phyloP scores from a whole-genome alignment of 2,113 vertebrate genomes.

The Alligator mississippiensis region DNA sequence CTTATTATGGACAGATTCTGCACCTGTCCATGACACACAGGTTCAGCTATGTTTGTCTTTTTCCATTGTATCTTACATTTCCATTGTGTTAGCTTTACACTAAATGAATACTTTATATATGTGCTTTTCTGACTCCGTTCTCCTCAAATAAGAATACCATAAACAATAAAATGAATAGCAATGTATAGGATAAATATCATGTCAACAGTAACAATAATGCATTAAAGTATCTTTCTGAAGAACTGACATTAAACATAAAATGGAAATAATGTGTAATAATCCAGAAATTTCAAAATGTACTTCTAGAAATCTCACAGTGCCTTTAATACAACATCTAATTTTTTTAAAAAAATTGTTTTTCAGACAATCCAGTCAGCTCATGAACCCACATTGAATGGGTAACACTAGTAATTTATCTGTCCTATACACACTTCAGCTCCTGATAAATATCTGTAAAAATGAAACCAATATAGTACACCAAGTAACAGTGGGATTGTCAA shows the following conservation, averaged over 20 bases:
- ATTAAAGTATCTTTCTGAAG: not conserved
- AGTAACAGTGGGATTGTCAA: conserved; percentile 10
- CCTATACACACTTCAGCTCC: conserved; percentile 19
- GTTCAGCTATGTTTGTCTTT: not conserved
- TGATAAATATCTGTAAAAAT: conserved; percentile 27
- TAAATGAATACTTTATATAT: not conserved
- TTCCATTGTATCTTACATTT: not conserved
- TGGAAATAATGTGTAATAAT: not conserved
- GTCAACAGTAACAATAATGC: not conserved
- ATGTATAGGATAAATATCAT: not conserved
- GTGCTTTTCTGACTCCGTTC: not conserved
- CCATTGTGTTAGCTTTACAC: not conserved
- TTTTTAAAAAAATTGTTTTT: not conserved
- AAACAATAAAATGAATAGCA: not conserved
- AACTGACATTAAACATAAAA: not conserved
- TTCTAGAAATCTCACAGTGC: not conserved
- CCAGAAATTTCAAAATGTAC: not conserved
- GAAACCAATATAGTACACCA: not conserved
- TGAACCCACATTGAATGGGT: not conserved
- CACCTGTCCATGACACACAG: not conserved
- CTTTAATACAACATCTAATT: not conserved
- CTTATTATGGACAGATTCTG: not conserved
- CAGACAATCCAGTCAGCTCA: not conserved
- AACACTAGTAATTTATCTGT: conserved; percentile 20
- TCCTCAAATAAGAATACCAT: not conserved